These are phyloP conservation scores for Spatula versicolor DNA, from an alignment of 2,797 vertebrate species.

Conservation along the genomic window DNA sequence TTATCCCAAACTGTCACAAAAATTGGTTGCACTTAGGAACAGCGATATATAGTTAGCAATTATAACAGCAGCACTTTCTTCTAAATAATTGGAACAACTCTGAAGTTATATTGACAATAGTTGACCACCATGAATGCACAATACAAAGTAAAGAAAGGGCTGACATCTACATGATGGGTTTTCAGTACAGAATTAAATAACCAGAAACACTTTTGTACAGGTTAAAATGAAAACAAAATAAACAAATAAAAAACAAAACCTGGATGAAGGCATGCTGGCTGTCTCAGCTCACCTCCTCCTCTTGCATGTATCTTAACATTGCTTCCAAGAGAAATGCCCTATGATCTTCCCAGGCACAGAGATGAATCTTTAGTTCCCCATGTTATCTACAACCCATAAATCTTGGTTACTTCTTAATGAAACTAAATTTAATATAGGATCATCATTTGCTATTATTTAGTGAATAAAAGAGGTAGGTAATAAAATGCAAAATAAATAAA, in stretches of 20 bases:
- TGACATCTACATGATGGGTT: not conserved
- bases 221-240: not conserved
- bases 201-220: not conserved
- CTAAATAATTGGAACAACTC: not conserved
- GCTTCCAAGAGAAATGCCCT: no score
- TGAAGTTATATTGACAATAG: not conserved
- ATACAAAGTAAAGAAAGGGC: not conserved
- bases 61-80: not conserved
- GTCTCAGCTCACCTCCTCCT: no score
- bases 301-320: no score
- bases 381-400: not conserved
- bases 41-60: not conserved
- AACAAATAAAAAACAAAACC: not conserved
- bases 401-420: not conserved
- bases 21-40: not conserved
- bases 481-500: not conserved
- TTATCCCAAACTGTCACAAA: conserved; percentile 29
- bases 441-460: not conserved
- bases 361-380: no score
- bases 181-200: not conserved
- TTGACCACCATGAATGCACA: not conserved
- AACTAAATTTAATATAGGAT: not conserved
- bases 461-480: not conserved
- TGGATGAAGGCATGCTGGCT: no score
- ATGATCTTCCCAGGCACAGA: no score